A percentile compares a stretch with the other conserved stretches of the same genome.
These are phyloP conservation scores for Aricia artaxerxes DNA, from an alignment of 2,888 invertebrate genomes.

Conservation along the genomic window DNA sequence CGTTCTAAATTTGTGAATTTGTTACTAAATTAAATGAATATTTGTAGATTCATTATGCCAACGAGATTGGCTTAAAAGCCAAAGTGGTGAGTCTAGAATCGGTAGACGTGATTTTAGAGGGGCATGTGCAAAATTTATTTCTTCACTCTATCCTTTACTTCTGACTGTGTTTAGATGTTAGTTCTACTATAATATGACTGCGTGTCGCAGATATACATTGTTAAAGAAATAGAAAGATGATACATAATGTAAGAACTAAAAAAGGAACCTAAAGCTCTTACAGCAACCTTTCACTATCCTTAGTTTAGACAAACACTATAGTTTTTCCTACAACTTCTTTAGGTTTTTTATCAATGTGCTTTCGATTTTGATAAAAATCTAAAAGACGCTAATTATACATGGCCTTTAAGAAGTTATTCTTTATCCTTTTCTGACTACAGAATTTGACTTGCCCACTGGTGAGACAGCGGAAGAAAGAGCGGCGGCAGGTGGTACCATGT, in stretches of 20 bases:
- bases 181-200: neutral
- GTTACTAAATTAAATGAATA: constrained; percentile 50
- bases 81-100: constrained; percentile 78
- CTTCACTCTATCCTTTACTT: constrained; percentile 48
- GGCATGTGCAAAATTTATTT: constrained; percentile 62
- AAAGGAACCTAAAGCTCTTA: neutral
- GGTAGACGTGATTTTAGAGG: constrained; percentile 70
- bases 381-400: constrained; percentile 45
- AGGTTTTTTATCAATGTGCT: constrained; percentile 12
- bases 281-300: constrained; percentile 20
- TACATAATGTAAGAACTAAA: neutral
- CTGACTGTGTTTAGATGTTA: constrained; percentile 41
- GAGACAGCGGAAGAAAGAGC: constrained; percentile 68
- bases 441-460: constrained; percentile 77
- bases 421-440: constrained; percentile 48
- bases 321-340: constrained; percentile 17
- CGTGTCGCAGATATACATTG: neutral
- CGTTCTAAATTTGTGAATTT: neutral
- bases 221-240: neutral
- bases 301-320: constrained; percentile 27
- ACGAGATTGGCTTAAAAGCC: constrained; percentile 78
- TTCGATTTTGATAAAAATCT: constrained; percentile 23
- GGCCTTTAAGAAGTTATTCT: constrained; percentile 33
- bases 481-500: constrained; percentile 83
- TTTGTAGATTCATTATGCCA: constrained; percentile 79